Conservation (phyloP, 2,888 invertebrate species). For the Artemia sp. region DNA sequence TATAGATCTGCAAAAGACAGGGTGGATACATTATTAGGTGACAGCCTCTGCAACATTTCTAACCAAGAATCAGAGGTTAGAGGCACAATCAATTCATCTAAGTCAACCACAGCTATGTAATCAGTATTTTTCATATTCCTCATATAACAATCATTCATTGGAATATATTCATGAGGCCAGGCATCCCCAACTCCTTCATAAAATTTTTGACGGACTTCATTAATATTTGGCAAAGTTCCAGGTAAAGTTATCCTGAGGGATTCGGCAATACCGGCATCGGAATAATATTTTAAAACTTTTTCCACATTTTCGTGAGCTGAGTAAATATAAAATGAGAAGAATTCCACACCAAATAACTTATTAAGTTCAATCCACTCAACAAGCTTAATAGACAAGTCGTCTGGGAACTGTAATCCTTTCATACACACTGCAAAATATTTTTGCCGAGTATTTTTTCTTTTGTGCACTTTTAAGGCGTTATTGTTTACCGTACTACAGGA, state of each 20-base stretch:
- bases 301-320: slow-evolving; percentile 40
- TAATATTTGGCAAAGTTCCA: slow-evolving; percentile 36
- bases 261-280: slow-evolving; percentile 36
- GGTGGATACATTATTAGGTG: background rate
- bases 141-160: slow-evolving; percentile 61
- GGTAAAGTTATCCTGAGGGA: slow-evolving; percentile 41
- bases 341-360: slow-evolving; percentile 46
- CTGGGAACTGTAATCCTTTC: slow-evolving; percentile 48
- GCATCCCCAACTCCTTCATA: slow-evolving; percentile 46
- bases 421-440: slow-evolving; percentile 48
- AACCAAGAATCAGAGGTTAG: slow-evolving; percentile 42
- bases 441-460: slow-evolving; percentile 24
- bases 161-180: slow-evolving; percentile 49
- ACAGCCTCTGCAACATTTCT: slow-evolving; percentile 38
- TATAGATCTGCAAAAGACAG: slow-evolving; percentile 4
- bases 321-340: slow-evolving; percentile 48
- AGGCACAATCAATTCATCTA: slow-evolving; percentile 55
- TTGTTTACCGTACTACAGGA: background rate
- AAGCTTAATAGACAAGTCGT: slow-evolving; percentile 43
- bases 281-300: slow-evolving; percentile 42
- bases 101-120: slow-evolving; percentile 49
- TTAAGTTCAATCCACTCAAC: slow-evolving; percentile 55
- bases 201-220: slow-evolving; percentile 31
- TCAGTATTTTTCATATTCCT: slow-evolving; percentile 46
- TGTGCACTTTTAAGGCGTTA: background rate